Evolutionary conservation across 2,888 invertebrate species (phyloP).

Genomic region (Perithous albicinctus): DNA sequence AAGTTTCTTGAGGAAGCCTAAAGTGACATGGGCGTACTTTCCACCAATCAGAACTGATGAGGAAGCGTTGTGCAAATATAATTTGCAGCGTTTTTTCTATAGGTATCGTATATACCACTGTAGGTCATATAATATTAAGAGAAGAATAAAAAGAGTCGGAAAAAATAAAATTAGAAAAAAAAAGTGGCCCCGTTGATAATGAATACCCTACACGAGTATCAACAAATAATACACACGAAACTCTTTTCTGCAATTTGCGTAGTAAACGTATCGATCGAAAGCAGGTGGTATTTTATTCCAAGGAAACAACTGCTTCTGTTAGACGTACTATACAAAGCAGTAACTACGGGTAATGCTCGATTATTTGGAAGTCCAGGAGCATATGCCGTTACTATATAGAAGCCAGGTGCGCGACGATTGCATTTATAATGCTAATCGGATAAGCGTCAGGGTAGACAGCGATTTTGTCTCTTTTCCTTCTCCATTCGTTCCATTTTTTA

Average conservation of each 20-base stretch:
- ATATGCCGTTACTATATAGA: conserved; percentile 19
- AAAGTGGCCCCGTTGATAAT: too few species aligned
- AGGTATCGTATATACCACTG: too few species aligned
- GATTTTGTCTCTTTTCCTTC: conserved; percentile 37
- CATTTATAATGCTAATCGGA: conserved; percentile 57
- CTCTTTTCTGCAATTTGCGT: background rate
- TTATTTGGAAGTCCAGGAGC: conserved; percentile 20
- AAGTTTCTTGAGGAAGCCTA: too few species aligned
- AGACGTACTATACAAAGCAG: background rate
- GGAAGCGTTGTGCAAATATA: too few species aligned
- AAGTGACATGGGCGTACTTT: too few species aligned
- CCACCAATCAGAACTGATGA: too few species aligned
- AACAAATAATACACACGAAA: background rate
- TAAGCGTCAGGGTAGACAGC: conserved; percentile 34
- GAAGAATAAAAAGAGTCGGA: too few species aligned
- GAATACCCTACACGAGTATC: too few species aligned
- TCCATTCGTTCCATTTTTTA: conserved; percentile 10
- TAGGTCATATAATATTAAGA: too few species aligned
- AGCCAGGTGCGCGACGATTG: conserved; percentile 53
- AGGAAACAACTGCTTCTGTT: conserved; percentile 25
- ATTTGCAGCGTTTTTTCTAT: too few species aligned
- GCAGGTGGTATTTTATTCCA: conserved; percentile 37
- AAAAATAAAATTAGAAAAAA: too few species aligned
- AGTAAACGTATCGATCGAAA: conserved; percentile 28
- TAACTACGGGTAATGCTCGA: background rate